A percentile compares a stretch with the other conserved stretches of the same genome.
phyloP scores from a whole-genome alignment of 92 coral and sea anemone species.

The Plumapathes pennacea region DNA sequence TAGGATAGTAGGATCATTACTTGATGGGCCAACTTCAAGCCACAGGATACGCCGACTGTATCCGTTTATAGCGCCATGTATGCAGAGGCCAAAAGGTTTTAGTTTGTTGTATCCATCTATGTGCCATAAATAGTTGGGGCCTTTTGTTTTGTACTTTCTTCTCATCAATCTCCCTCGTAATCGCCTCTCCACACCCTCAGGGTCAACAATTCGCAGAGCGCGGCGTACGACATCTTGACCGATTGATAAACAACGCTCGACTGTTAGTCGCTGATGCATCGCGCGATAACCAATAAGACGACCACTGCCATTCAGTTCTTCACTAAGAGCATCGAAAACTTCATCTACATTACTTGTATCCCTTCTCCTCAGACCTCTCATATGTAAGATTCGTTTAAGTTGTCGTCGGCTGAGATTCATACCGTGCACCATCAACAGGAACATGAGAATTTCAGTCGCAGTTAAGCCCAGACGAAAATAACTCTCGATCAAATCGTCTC shows the following conservation, averaged over 20 bases:
- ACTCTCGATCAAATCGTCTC: slow-evolving; percentile 25
- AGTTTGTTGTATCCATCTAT: no score
- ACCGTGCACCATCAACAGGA: slow-evolving; percentile 36
- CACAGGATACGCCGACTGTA: no score
- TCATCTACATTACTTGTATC: slow-evolving; percentile 4
- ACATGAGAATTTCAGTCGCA: slow-evolving; percentile 28
- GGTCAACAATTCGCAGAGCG: slow-evolving; percentile 18
- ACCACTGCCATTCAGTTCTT: slow-evolving; percentile 51
- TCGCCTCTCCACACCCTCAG: slow-evolving; percentile 38
- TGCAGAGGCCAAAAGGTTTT: no score
- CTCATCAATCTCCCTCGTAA: slow-evolving; percentile 38
- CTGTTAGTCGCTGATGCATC: slow-evolving; percentile 44
- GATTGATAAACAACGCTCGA: slow-evolving; percentile 8
- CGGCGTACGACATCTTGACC: slow-evolving; percentile 22
- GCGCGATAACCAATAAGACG: slow-evolving; percentile 54
- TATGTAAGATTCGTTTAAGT: slow-evolving; percentile 33
- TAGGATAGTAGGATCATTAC: no score
- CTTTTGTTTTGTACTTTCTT: slow-evolving; percentile 35
- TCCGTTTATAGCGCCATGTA: no score
- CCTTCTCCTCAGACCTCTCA: slow-evolving; percentile 15
- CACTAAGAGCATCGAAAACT: slow-evolving; percentile 6
- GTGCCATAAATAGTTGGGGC: no score
- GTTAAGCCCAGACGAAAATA: slow-evolving; percentile 33
- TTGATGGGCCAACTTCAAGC: no score
- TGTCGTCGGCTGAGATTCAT: slow-evolving; percentile 37